These are phyloP conservation scores for Myathropa florea DNA, from an alignment of 2,888 invertebrate genomes.

Conservation along the genomic window DNA sequence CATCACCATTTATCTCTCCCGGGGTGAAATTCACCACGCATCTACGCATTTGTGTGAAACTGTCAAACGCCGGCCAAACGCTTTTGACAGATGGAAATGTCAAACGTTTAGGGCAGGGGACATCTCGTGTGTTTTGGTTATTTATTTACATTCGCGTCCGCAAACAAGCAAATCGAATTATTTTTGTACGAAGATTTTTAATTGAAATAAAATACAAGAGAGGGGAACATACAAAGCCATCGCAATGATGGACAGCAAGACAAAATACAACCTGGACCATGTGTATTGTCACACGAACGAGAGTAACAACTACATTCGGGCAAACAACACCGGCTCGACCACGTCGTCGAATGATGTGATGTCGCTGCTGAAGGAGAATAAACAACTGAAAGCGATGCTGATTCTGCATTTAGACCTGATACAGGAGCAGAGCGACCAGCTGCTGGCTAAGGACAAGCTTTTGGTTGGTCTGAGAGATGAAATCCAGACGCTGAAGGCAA, in stretches of 20 bases:
- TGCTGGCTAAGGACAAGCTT: constrained; percentile 89
- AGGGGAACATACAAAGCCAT: constrained; percentile 6
- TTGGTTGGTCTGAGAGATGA: constrained; percentile 88
- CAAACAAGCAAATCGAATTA: background rate
- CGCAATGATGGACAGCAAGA: constrained; percentile 73
- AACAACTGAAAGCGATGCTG: constrained; percentile 86
- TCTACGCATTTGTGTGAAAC: constrained; percentile 65
- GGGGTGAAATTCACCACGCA: constrained; percentile 50
- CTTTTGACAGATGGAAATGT: constrained; percentile 55
- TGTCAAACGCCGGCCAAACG: constrained; percentile 56
- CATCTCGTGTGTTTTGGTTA: constrained; percentile 55
- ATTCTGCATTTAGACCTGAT: constrained; percentile 92
- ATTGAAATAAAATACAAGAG: constrained; percentile 72
- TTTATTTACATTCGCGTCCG: constrained; percentile 42
- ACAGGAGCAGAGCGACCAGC: constrained; percentile 93
- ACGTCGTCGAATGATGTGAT: constrained; percentile 73
- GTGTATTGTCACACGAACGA: constrained; percentile 77
- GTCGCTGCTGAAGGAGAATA: constrained; percentile 78
- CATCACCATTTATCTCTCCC: constrained; percentile 52
- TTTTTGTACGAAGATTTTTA: background rate
- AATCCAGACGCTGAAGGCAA: constrained; percentile 87
- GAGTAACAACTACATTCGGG: constrained; percentile 73
- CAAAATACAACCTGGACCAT: constrained; percentile 76
- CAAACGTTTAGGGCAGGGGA: constrained; percentile 42
- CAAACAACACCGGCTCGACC: constrained; percentile 71